A percentile compares a stretch with the other conserved stretches of the same genome.
Conservation (phyloP, 2,113 vertebrate genomes). For the Sturnira hondurensis region DNA sequence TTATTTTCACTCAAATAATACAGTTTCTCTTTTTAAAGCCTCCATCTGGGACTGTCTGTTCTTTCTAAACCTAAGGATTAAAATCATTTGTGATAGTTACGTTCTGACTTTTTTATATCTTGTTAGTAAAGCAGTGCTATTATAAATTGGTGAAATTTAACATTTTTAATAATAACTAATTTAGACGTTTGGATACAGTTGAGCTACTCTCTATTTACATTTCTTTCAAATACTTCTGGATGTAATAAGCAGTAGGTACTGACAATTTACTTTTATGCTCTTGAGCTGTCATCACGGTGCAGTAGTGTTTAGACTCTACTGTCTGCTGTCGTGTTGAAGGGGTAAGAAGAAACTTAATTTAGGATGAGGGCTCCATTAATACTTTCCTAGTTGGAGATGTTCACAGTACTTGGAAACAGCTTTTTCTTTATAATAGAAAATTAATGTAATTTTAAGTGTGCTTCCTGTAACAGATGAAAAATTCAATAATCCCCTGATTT, state of each 20-base stretch:
- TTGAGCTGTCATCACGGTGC: conserved; percentile 35
- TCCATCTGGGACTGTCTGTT: not conserved
- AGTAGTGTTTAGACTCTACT: conserved; percentile 22
- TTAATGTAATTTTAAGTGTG: conserved; percentile 23
- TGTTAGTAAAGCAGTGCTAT: not conserved
- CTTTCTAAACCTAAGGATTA: conserved; percentile 43
- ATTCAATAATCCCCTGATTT: not conserved
- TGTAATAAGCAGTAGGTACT: conserved; percentile 38
- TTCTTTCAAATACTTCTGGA: conserved; percentile 43
- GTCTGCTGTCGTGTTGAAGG: conserved; percentile 13
- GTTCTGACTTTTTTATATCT: conserved; percentile 17
- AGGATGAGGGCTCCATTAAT: conserved; percentile 9
- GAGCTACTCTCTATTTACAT: conserved; percentile 47
- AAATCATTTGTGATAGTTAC: conserved; percentile 17
- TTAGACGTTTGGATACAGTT: conserved; percentile 51
- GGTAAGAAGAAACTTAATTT: conserved; percentile 30
- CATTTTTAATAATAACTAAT: conserved; percentile 42
- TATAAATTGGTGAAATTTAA: conserved; percentile 33
- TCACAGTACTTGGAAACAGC: conserved; percentile 21
- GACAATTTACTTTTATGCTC: conserved; percentile 27
- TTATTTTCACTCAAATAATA: conserved; percentile 22
- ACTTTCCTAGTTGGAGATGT: conserved; percentile 19
- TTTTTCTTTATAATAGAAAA: conserved; percentile 47
- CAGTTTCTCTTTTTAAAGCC: not conserved
- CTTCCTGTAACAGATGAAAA: not conserved